Evolutionary conservation across 2,113 vertebrate species (phyloP).

Genomic region (Arenaria interpres): DNA sequence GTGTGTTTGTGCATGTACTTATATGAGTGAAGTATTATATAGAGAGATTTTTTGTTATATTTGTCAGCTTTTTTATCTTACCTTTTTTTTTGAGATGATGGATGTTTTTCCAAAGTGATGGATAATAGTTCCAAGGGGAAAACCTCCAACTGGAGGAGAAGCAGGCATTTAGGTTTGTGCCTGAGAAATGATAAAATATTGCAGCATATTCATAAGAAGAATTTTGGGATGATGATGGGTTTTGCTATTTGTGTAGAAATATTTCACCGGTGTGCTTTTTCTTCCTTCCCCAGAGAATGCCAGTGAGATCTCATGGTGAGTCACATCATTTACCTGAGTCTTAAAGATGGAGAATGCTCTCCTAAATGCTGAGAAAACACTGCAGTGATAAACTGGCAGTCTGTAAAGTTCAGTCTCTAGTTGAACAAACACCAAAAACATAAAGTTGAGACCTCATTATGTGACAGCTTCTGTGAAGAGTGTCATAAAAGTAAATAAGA

Average conservation of each 20-base stretch:
- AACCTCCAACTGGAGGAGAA: not conserved
- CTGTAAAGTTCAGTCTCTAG: slow-evolving; percentile 33
- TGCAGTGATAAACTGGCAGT: not conserved
- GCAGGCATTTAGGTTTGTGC: not conserved
- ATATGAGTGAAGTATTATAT: not conserved
- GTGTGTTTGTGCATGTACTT: not conserved
- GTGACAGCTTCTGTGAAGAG: not conserved
- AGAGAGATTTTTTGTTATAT: not conserved
- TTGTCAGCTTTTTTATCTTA: not conserved
- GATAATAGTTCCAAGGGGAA: not conserved
- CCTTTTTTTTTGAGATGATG: not conserved
- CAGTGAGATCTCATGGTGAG: not conserved
- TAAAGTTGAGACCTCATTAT: not conserved
- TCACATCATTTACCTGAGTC: not conserved
- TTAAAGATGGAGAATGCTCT: not conserved
- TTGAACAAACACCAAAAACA: not conserved
- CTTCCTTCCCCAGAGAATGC: not conserved
- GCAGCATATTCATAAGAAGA: not conserved
- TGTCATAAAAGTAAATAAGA: not conserved
- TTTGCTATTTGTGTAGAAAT: not conserved
- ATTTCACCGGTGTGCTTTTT: not conserved
- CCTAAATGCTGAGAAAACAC: not conserved
- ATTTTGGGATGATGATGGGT: rapidly evolving
- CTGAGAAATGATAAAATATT: not conserved
- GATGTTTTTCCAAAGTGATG: not conserved